Base-by-base conservation (phyloP, 2,797 vertebrate species). In the Characodon lateralis region DNA sequence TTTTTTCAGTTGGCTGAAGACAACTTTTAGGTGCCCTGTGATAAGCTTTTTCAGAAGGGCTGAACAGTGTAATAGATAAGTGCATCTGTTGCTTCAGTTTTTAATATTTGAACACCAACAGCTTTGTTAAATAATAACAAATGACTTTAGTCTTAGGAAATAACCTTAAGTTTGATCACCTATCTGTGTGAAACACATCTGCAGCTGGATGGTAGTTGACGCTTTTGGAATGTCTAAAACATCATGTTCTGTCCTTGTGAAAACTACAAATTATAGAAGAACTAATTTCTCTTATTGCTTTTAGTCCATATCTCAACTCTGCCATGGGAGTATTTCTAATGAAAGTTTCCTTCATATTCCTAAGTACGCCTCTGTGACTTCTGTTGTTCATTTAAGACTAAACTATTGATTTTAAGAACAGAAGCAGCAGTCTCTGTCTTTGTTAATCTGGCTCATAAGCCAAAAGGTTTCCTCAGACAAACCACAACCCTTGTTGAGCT, bases 1-100 rank as follows among this genome's bases (percentile, higher is more conserved):
- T 43, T 43, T 65, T 75, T 50, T 65, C 31, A 73, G 7, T 71
- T 65, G 66, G 59, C 77, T 70, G 26, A 31, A 74, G 43, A 69
- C 35, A 73, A 71, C 20, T 55, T 43, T 74, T 46, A 58, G 61
- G 66, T 26, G 70, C 7, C 51, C 35, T 13, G 31, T 16, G 8
- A 39, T 24, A 59, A 20, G 6, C 39, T 74, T 58, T 65, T 24
- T 48, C 8, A 13, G 46, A 65, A 68, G 78, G 74, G 46, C 35
- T 28, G 50, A 70, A 55, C 14, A 46, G 78, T 63, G 58, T 28
- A 66, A 77, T 65, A 24, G 43, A 78, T 71, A 82, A 26, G 53
- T 12, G 35, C 51, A 72, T 35, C 48, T 24, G 55, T 18, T 12
- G 72, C 48, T 50, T 51, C 24, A 16, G 22, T 51, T 50, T 70